Evolutionary conservation across 64 coral and sea anemone species (phyloP).

Genomic region (Hydrozoanthus tunicans): DNA sequence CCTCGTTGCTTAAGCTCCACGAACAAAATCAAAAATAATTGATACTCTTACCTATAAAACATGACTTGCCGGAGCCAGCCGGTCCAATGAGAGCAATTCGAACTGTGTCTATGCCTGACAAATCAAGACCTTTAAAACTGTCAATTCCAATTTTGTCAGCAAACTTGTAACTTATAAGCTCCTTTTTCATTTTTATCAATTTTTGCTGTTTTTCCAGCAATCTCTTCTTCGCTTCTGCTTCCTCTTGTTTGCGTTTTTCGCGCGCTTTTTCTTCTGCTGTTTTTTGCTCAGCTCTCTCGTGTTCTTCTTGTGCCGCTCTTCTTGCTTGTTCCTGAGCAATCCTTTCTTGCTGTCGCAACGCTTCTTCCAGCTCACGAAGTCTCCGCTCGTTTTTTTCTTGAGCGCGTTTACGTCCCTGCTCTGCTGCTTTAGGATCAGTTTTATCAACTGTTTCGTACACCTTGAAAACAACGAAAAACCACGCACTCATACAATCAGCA

Average conservation of each 20-base stretch:
- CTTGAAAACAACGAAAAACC: neutral
- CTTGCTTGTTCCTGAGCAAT: neutral
- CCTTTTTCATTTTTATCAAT: neutral
- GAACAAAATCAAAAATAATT: neutral
- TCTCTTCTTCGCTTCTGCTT: neutral
- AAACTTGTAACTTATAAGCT: neutral
- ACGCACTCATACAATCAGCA: no score
- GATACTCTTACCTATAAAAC: conserved; percentile 2
- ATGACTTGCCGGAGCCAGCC: neutral
- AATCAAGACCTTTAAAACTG: neutral
- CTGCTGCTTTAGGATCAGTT: neutral
- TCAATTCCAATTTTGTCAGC: neutral
- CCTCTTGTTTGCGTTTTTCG: neutral
- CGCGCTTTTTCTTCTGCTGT: neutral
- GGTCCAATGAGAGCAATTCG: neutral
- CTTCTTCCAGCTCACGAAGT: neutral
- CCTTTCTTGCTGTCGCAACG: neutral
- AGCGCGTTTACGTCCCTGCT: neutral
- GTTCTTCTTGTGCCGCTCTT: neutral
- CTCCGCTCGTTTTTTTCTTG: neutral
- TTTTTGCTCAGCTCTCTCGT: neutral
- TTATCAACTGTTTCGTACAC: neutral
- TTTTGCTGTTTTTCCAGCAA: neutral
- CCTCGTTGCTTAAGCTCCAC: no score
- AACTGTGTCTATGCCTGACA: neutral